Conservation (phyloP, 2,888 invertebrate genomes). For the Cephus pygmeus region DNA sequence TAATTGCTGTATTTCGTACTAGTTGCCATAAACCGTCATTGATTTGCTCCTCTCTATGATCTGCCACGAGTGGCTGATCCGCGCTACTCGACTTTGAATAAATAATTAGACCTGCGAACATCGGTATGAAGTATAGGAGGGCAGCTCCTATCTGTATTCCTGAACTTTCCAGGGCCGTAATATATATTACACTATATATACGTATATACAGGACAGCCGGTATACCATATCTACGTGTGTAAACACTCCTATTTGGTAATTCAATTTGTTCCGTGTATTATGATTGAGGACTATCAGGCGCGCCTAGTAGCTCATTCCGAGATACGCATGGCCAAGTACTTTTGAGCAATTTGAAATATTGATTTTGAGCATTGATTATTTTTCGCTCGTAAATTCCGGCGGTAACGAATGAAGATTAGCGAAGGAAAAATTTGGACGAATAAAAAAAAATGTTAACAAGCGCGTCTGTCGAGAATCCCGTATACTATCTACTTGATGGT, state of each 20-base stretch:
- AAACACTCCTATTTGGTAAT: background rate
- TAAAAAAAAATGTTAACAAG: too few species aligned
- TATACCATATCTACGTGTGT: background rate
- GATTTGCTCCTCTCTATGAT: background rate
- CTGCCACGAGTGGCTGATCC: background rate
- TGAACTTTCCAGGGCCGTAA: background rate
- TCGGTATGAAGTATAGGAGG: background rate
- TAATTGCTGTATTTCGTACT: background rate
- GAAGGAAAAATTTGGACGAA: too few species aligned
- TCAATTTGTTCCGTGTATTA: background rate
- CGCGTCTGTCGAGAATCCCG: too few species aligned
- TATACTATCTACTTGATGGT: too few species aligned
- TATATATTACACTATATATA: conserved; percentile 1
- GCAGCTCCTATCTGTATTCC: background rate
- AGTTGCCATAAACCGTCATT: background rate
- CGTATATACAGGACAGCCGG: background rate
- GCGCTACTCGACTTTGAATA: background rate
- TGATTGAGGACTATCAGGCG: background rate
- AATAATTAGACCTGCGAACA: background rate
- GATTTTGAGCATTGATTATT: too few species aligned
- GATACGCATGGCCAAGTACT: background rate
- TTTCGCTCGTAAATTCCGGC: too few species aligned
- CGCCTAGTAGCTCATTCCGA: background rate
- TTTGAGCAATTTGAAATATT: too few species aligned
- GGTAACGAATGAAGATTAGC: too few species aligned